These are phyloP conservation scores for Cryptocheilus praepositus DNA, from an alignment of 2,888 invertebrate species.

Conservation along the genomic window DNA sequence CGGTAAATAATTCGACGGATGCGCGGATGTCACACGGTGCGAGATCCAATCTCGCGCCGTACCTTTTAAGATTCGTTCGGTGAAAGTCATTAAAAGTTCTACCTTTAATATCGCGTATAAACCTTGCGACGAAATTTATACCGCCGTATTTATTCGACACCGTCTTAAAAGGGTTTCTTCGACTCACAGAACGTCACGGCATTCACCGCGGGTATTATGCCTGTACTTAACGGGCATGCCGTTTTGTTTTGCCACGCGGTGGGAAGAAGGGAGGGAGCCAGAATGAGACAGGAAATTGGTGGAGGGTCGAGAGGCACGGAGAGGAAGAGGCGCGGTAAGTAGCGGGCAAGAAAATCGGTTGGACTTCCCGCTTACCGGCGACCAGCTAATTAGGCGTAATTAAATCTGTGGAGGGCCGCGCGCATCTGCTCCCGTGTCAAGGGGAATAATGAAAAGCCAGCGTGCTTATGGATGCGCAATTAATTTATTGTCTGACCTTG, in stretches of 20 bases:
- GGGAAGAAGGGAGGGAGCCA: constrained; percentile 24
- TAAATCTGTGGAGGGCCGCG: constrained; percentile 57
- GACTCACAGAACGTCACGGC: constrained; percentile 28
- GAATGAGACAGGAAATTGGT: background rate
- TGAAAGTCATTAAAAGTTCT: constrained; percentile 43
- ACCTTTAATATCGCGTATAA: constrained; percentile 50
- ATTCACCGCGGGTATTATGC: constrained; percentile 46
- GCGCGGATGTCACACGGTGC: background rate
- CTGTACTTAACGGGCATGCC: constrained; percentile 46
- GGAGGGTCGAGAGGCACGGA: background rate
- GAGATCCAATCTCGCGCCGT: constrained; percentile 6
- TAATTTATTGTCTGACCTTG: constrained; percentile 34
- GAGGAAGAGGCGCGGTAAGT: constrained; percentile 10
- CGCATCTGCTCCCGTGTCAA: constrained; percentile 50
- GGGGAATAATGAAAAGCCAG: constrained; percentile 49
- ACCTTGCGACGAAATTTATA: constrained; percentile 46
- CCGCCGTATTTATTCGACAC: constrained; percentile 48
- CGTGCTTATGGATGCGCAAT: constrained; percentile 33
- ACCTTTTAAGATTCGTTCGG: constrained; percentile 9
- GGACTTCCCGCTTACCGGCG: constrained; percentile 47
- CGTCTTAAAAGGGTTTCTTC: constrained; percentile 41
- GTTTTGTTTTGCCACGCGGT: constrained; percentile 48
- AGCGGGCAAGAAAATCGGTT: constrained; percentile 44
- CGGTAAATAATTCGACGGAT: too few relatives aligned
- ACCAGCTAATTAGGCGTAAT: constrained; percentile 67